Base-by-base conservation (phyloP, 2,797 vertebrate species). In the Rhynchotus rufescens region DNA sequence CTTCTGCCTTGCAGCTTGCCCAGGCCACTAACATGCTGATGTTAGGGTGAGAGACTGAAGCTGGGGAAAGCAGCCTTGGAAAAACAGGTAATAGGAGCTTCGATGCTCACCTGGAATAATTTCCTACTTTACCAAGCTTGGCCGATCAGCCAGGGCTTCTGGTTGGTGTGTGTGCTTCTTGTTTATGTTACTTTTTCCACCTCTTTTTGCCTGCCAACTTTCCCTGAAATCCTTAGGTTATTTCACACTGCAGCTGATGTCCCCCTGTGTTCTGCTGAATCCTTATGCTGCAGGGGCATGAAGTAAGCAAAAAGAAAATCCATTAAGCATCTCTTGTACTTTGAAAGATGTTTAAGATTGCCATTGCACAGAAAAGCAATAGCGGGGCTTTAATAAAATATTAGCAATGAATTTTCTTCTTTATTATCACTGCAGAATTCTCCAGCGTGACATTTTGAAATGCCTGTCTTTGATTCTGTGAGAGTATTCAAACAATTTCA, bases 321-420 rank as follows among this genome's bases (percentile, higher is more conserved):
- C 8, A 4, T n/a, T 17, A n/a, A 6, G 34, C 1, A 0, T 22
- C 79, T 68, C 26, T 42, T 44, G 16, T 68, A 2, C 2, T 62
- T 77, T 59, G 61, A 22, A 69, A 60, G 52, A 4, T 28, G 15
- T 21, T 76, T 54, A 17, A 64, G 38, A 64, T 23, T 49, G 61
- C 19, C 14, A 1, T 28, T 45, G 36, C 13, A 10, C 45, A 23
- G 38, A 56, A 59, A 23, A 36, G 28, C 17, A 61, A 2, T 6
- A 57, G 60, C n/a, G 65, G 59, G 51, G 51, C 54, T 74, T 71
- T 22, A 62, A 6, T 68, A 26, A 9, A 47, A 2, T 59, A 32
- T 54, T 62, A 49, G 44, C 44, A n/a, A 20, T 32, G 26, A 19
- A 0, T 75, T 67, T 83, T 56, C 13, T 65, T 44, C 16, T 67